Conservation (phyloP, 1,140 invertebrate species). For the Pseudomyrmex flavicornis region DNA sequence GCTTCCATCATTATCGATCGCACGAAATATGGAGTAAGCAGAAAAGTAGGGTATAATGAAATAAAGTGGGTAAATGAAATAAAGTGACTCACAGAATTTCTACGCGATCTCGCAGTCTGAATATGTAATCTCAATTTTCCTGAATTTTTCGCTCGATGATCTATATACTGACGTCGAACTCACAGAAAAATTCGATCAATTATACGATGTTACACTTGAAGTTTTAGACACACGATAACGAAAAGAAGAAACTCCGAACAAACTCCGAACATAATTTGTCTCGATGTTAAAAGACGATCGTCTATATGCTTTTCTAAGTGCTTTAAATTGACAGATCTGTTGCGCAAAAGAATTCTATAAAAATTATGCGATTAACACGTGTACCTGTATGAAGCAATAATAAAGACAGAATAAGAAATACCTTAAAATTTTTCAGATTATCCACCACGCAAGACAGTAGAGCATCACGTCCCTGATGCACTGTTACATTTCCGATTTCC, state of each 20-base stretch:
- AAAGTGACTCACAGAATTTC: too few relatives aligned
- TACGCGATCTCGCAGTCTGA: not conserved
- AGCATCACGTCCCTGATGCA: slow-evolving; percentile 94
- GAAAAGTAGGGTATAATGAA: too few relatives aligned
- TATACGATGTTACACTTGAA: not conserved
- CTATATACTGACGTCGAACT: slow-evolving; percentile 3
- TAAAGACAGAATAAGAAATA: slow-evolving; percentile 82
- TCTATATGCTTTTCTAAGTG: not conserved
- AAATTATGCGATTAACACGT: slow-evolving; percentile 1
- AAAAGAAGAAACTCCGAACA: not conserved
- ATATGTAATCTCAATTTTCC: slow-evolving; percentile 42
- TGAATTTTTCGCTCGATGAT: slow-evolving; percentile 13
- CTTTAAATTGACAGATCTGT: not conserved
- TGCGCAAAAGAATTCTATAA: not conserved
- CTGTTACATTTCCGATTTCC: slow-evolving; percentile 96
- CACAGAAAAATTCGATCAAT: slow-evolving; percentile 10
- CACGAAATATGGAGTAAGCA: too few relatives aligned
- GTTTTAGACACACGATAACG: too few relatives aligned
- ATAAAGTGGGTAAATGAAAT: too few relatives aligned
- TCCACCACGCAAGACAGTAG: slow-evolving; percentile 97
- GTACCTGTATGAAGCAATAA: not conserved
- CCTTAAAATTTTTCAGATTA: slow-evolving; percentile 95
- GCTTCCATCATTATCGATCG: too few relatives aligned
- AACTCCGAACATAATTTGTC: not conserved
- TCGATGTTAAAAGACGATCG: not conserved